These are phyloP conservation scores for Drosophila persimilis DNA, from an alignment of 1,140 invertebrate species.

Conservation along the genomic window DNA sequence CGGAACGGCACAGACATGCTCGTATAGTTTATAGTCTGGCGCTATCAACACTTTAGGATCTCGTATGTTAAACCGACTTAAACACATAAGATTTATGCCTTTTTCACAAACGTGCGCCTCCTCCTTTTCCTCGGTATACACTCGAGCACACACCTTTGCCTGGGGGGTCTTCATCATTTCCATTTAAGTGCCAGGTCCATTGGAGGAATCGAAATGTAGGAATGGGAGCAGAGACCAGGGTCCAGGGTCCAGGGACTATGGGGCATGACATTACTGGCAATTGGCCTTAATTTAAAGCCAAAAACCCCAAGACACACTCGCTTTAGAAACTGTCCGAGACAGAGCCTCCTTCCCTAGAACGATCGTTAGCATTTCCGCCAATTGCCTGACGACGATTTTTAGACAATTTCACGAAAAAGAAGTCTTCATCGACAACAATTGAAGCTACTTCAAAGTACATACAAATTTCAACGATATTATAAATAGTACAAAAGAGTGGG, in stretches of 20 bases:
- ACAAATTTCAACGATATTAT: constrained; percentile 35
- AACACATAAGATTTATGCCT: constrained; percentile 66
- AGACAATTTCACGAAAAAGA: constrained; percentile 19
- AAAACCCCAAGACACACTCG: constrained; percentile 1
- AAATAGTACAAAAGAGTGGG: too few relatives aligned
- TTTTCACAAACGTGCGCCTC: constrained; percentile 50
- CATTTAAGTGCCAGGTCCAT: constrained; percentile 48
- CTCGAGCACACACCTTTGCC: background rate
- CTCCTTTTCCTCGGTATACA: background rate
- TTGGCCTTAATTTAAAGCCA: constrained; percentile 34
- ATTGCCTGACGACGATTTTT: background rate
- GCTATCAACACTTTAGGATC: constrained; percentile 68
- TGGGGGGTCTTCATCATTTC: constrained; percentile 51
- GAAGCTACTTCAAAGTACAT: constrained; percentile 41
- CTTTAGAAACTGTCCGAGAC: too few relatives aligned
- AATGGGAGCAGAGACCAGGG: background rate
- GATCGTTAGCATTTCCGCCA: too few relatives aligned
- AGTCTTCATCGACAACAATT: constrained; percentile 19
- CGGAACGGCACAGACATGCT: constrained; percentile 11
- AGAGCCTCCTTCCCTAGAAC: too few relatives aligned
- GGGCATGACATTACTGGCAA: constrained; percentile 20
- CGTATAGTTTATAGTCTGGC: constrained; percentile 64
- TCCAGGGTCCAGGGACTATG: constrained; percentile 4
- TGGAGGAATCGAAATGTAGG: constrained; percentile 17
- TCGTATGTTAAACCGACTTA: constrained; percentile 67